Percentiles rank a stretch among this genome's conserved stretches.
These are phyloP conservation scores for Etheostoma nigrum DNA, from an alignment of 2,797 vertebrate genomes.

Conservation along the genomic window DNA sequence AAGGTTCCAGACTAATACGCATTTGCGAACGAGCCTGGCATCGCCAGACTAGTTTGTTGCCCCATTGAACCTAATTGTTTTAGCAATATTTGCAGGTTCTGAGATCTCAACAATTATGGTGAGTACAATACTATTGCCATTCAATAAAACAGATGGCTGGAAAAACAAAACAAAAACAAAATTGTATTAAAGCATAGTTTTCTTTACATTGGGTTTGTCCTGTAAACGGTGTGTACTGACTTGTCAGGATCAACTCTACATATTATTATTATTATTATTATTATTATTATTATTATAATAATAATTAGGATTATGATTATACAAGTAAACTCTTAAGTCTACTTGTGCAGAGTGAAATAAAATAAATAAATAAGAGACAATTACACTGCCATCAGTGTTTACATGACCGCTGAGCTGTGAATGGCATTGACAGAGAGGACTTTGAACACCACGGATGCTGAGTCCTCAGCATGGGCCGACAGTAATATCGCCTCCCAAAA, in stretches of 20 bases:
- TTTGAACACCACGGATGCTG: constrained; percentile 44
- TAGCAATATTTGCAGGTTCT: background rate
- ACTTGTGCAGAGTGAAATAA: background rate
- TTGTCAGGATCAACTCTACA: background rate
- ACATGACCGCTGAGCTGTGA: constrained; percentile 29
- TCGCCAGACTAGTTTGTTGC: too few species aligned
- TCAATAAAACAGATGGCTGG: background rate
- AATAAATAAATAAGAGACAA: constrained; percentile 8
- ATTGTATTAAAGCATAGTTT: background rate
- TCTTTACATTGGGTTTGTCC: background rate
- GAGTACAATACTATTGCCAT: background rate
- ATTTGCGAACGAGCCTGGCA: too few species aligned
- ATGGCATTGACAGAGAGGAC: constrained; percentile 47
- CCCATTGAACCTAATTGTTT: too few species aligned
- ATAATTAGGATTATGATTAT: background rate
- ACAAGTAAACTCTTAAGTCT: background rate
- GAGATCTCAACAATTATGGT: background rate
- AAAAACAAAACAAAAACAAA: background rate
- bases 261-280: too few species aligned
- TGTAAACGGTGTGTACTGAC: background rate
- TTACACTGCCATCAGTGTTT: background rate
- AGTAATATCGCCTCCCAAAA: constrained; percentile 53
- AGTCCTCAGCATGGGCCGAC: constrained; percentile 42
- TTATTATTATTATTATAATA: too few species aligned
- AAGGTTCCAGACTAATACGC: too few species aligned